Evolutionary conservation across 1,140 invertebrate genomes (phyloP).

Genomic region (Cryptotermes secundus): DNA sequence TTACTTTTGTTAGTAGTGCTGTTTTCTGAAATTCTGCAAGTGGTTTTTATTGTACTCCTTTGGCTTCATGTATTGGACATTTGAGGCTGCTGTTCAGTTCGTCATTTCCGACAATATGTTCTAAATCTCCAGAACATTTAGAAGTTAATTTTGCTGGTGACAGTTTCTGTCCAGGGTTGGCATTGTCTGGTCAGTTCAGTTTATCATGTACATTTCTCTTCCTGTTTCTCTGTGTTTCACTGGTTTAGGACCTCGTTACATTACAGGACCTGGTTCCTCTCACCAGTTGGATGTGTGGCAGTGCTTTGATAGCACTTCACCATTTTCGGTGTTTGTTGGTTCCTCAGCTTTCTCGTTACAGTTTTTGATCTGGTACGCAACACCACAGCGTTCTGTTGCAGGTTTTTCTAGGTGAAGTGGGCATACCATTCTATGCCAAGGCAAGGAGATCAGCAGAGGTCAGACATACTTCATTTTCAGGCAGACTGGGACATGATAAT

Average conservation of each 20-base stretch:
- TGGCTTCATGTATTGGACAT: too few species aligned
- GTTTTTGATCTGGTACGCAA: neutral
- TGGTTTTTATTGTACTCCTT: too few species aligned
- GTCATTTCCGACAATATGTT: too few species aligned
- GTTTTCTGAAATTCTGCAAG: too few species aligned
- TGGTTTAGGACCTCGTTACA: neutral
- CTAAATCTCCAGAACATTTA: too few species aligned
- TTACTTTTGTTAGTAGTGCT: too few species aligned
- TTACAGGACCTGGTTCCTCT: neutral
- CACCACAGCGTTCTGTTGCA: neutral
- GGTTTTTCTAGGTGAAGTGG: slow-evolving; percentile 10
- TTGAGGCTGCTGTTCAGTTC: too few species aligned
- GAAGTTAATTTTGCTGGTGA: too few species aligned
- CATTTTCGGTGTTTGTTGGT: neutral
- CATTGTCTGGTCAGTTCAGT: too few species aligned
- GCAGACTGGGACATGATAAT: neutral
- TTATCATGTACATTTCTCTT: too few species aligned
- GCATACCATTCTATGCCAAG: neutral
- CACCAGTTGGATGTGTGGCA: neutral
- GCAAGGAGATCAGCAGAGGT: neutral
- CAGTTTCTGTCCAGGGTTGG: too few species aligned
- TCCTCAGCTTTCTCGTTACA: neutral
- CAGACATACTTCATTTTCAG: slow-evolving; percentile 15
- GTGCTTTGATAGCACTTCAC: neutral
- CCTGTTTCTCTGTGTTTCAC: too few species aligned